Evolutionary conservation across 2,888 invertebrate genomes (phyloP), one percentile per base, ranked within the genome.

Genomic region (Stomorhina lunata): DNA sequence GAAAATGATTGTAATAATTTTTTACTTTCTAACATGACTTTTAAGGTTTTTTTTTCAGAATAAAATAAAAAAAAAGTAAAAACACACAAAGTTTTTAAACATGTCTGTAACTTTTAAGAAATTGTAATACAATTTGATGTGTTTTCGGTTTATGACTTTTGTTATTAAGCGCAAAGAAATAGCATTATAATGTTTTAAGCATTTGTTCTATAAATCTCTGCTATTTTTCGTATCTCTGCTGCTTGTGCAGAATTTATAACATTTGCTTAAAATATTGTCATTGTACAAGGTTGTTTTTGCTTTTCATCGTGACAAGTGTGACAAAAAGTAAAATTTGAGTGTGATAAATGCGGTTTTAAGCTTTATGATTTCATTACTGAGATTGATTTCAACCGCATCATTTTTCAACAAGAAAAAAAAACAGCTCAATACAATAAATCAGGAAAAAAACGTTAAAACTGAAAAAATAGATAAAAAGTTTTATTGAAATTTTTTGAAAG

Each of bases 261-360:
- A 29, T 5, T 15, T 29, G 29, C n/a, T 55, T 32, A 55, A 15
- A 29, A 17, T 59, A 59, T 59, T 72, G 71, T 72, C 71, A 59
- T 59, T 59, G n/a, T 72, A 61, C 59, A 59, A 59, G 17, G 25
- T 22, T 72, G 59, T 43, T 61, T 59, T 15, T 48, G 29, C 55
- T 55, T 29, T 17, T 55, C 17, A 34, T 48, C 59, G n/a, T 72
- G 59, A 59, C 34, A 72, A 59, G 37, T 59, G 25, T 0, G 0
- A 55, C 10, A 55, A 53, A 53, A 53, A 17, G n/a, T n/a, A n/a
- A 25, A 50, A 6, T 50, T 40, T 57, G 10, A 45, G 48, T 48
- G 71, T 72, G 48, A 72, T 50, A 48, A 72, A 72, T 59, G 25
- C 10, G 48, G 15, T 72, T 72, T 59, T 48, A 61, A 72, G 59